A percentile compares a stretch with the other conserved stretches of the same genome.
Conservation (phyloP, 2,113 vertebrate genomes). For the Pomatostomus ruficeps region DNA sequence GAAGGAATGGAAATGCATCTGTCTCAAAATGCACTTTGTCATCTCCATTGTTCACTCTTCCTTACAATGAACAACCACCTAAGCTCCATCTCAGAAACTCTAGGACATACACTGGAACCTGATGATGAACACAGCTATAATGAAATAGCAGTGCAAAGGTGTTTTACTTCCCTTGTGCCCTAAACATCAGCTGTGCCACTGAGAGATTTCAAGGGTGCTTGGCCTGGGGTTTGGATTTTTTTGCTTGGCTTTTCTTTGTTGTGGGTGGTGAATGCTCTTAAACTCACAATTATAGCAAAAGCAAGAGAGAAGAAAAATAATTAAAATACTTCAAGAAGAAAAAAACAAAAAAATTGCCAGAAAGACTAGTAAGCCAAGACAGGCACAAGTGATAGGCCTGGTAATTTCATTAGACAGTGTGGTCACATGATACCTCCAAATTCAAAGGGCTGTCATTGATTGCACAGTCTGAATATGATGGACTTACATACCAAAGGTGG, state of each 20-base stretch:
- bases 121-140: neutral
- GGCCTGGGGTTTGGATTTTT: neutral
- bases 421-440: neutral
- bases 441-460: neutral
- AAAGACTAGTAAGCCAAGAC: neutral
- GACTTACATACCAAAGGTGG: neutral
- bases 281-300: neutral
- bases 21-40: neutral
- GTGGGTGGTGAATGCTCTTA: neutral
- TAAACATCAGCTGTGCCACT: neutral
- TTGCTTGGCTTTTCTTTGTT: neutral
- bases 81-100: neutral
- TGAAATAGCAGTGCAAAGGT: neutral
- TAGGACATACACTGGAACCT: neutral
- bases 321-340: neutral
- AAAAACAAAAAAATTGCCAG: neutral
- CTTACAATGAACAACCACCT: neutral
- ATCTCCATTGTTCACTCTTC: neutral
- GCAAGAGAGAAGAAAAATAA: neutral
- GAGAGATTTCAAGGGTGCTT: neutral
- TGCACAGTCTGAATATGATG: neutral
- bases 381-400: neutral
- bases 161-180: neutral
- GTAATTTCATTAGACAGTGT: neutral
- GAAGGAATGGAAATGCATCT: neutral